These are phyloP conservation scores for Varanus komodoensis DNA, from an alignment of 2,113 vertebrate species.

Conservation along the genomic window DNA sequence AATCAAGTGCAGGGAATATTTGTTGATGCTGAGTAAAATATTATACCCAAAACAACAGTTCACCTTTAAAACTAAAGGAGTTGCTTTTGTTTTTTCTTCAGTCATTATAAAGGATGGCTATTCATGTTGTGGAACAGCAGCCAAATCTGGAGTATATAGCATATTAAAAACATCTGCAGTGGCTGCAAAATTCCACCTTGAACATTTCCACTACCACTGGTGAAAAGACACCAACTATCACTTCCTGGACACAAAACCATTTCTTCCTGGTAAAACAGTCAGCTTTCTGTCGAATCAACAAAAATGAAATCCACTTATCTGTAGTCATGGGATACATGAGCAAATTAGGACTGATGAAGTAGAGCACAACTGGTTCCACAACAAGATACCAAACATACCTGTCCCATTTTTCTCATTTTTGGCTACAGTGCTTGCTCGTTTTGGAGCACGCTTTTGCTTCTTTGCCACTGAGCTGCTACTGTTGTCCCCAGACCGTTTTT, in stretches of 20 bases:
- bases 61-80: neutral
- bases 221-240: neutral
- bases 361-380: neutral
- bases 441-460: conserved; percentile 95
- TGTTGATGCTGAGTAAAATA: neutral
- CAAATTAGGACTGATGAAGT: accelerated
- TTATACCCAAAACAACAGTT: neutral
- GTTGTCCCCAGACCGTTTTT: conserved; percentile 89
- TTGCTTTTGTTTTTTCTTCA: neutral
- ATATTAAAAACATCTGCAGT: neutral
- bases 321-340: accelerated
- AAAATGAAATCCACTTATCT: neutral
- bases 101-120: neutral
- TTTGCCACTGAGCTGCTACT: conserved; percentile 85
- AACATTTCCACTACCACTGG: neutral
- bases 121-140: neutral
- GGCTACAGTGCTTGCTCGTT: conserved; percentile 81
- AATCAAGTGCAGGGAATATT: neutral
- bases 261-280: neutral
- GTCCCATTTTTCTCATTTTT: conserved; percentile 93
- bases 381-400: conserved; percentile 76
- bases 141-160: neutral
- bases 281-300: neutral
- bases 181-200: neutral
- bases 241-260: neutral